Conservation (phyloP, 2,113 vertebrate species). For the Actenoides lindsayi region DNA sequence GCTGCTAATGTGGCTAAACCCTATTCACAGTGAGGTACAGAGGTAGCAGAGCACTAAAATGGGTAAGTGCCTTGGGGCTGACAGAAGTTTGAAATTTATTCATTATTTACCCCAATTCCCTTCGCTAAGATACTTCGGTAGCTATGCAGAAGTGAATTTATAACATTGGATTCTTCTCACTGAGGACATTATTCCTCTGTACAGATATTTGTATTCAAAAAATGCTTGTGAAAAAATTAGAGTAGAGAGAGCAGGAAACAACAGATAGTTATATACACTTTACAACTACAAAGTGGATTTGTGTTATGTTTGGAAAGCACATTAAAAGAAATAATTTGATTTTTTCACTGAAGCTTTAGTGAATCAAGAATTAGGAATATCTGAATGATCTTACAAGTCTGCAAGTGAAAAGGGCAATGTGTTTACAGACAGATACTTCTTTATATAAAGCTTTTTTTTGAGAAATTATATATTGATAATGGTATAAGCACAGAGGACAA, state of each 20-base stretch:
- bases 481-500: background rate
- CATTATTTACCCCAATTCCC: background rate
- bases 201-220: background rate
- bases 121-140: background rate
- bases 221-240: background rate
- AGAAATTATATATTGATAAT: background rate
- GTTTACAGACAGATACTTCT: background rate
- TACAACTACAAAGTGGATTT: background rate
- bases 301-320: background rate
- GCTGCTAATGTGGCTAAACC: background rate
- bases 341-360: background rate
- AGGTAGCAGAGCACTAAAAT: background rate
- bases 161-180: background rate
- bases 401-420: background rate
- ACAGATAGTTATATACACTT: background rate
- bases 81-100: background rate
- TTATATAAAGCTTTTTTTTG: background rate
- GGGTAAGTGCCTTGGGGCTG: background rate
- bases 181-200: background rate
- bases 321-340: background rate
- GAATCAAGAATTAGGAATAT: background rate
- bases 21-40: background rate
- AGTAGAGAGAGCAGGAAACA: background rate
- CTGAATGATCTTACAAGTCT: background rate
- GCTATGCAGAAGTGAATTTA: background rate